These are phyloP conservation scores for Lomographa bimaculata DNA, from an alignment of 2,888 invertebrate species.

Conservation along the genomic window DNA sequence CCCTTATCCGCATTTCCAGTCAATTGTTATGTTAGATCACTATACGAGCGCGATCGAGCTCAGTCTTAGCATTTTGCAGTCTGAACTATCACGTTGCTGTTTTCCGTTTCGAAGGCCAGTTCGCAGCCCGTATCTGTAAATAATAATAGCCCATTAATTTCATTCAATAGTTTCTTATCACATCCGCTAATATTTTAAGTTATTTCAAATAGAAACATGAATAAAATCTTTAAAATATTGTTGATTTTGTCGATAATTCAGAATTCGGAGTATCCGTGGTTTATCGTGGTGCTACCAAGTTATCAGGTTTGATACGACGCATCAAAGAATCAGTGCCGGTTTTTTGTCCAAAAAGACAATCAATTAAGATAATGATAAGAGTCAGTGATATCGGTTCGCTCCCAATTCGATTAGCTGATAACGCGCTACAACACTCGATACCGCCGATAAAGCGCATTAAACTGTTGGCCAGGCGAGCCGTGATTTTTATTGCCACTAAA, in stretches of 20 bases:
- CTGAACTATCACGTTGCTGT: conserved; percentile 35
- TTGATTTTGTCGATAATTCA: conserved; percentile 17
- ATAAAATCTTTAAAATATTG: conserved; percentile 21
- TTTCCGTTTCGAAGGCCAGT: conserved; percentile 40
- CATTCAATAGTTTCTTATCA: conserved; percentile 9
- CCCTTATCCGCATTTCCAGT: conserved; percentile 73
- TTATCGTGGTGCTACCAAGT: conserved; percentile 29
- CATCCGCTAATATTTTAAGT: conserved; percentile 3
- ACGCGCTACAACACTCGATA: conserved; percentile 72
- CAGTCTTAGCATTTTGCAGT: conserved; percentile 51
- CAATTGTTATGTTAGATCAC: conserved; percentile 45
- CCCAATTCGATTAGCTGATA: conserved; percentile 81
- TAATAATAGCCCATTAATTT: conserved; percentile 16
- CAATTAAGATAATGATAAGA: conserved; percentile 79
- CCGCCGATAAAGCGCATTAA: conserved; percentile 72
- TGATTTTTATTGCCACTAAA: conserved; percentile 79
- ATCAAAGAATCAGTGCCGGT: conserved; percentile 64
- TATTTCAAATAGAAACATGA: conserved; percentile 10
- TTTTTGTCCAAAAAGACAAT: conserved; percentile 74
- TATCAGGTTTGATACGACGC: conserved; percentile 42
- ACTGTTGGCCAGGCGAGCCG: conserved; percentile 71
- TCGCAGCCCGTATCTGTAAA: conserved; percentile 67
- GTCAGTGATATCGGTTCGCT: conserved; percentile 75
- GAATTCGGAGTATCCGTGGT: conserved; percentile 27
- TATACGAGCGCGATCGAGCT: conserved; percentile 43